Evolutionary conservation across 2,888 invertebrate genomes (phyloP).

Genomic region (Cheilosia grossa): DNA sequence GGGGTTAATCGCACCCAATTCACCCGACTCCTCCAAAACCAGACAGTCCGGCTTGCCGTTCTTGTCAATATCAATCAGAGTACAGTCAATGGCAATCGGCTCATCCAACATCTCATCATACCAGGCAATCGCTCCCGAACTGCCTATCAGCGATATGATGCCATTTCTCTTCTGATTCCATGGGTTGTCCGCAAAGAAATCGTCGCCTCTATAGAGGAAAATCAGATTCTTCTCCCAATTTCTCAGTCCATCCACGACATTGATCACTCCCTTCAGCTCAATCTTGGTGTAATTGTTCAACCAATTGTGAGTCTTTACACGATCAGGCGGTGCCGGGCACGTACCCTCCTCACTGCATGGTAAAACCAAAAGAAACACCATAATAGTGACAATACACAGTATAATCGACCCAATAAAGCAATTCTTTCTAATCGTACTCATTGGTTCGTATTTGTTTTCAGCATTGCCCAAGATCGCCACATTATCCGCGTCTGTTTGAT

Average conservation of each 20-base stretch:
- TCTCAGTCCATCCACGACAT: slow-evolving; percentile 87
- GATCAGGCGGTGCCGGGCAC: slow-evolving; percentile 85
- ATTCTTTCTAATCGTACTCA: slow-evolving; percentile 88
- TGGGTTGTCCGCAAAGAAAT: slow-evolving; percentile 85
- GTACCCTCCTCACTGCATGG: slow-evolving; percentile 89
- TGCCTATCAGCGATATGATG: slow-evolving; percentile 88
- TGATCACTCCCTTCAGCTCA: slow-evolving; percentile 88
- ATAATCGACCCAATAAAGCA: slow-evolving; percentile 89
- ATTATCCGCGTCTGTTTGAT: slow-evolving; percentile 81
- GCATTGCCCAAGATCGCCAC: slow-evolving; percentile 83
- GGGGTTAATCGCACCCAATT: slow-evolving; percentile 86
- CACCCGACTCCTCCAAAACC: slow-evolving; percentile 88
- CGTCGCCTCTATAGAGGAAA: slow-evolving; percentile 89
- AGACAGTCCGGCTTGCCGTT: slow-evolving; percentile 90
- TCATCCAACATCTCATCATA: slow-evolving; percentile 88
- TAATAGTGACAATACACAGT: slow-evolving; percentile 88
- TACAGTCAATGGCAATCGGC: slow-evolving; percentile 90
- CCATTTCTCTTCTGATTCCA: slow-evolving; percentile 84
- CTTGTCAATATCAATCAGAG: slow-evolving; percentile 88
- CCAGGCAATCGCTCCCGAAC: slow-evolving; percentile 89
- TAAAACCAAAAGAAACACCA: slow-evolving; percentile 89
- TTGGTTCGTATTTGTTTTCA: slow-evolving; percentile 84
- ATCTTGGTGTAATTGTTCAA: slow-evolving; percentile 87
- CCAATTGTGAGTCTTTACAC: slow-evolving; percentile 87
- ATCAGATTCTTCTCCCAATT: slow-evolving; percentile 88